These are phyloP conservation scores for Euura saliciscinereae DNA, from an alignment of 1,140 invertebrate genomes.

Conservation along the genomic window DNA sequence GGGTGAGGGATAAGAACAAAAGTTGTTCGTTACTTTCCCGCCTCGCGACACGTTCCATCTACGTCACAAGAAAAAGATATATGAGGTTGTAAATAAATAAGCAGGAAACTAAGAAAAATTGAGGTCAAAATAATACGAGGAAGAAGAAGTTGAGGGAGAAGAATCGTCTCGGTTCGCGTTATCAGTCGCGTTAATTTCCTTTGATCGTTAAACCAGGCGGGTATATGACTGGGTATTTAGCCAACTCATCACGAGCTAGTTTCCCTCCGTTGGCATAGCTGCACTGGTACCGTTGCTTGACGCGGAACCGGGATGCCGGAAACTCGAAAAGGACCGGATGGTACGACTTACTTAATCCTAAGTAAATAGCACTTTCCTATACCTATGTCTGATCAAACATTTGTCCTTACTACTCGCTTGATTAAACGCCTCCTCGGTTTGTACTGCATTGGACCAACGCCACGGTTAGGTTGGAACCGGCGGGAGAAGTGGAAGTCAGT, in stretches of 20 bases:
- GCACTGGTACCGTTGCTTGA: no score
- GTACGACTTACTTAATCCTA: slow-evolving; percentile 40
- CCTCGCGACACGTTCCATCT: no score
- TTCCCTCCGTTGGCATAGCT: not conserved
- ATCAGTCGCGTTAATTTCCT: no score
- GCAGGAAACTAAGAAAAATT: no score
- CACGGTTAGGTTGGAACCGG: not conserved
- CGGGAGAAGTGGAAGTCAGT: slow-evolving; percentile 10
- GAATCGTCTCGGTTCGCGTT: no score
- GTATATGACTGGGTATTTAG: slow-evolving; percentile 16
- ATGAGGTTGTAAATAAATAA: no score
- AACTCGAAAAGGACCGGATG: not conserved
- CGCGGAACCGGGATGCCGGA: not conserved
- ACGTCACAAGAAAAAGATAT: no score
- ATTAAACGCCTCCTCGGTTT: slow-evolving; percentile 46
- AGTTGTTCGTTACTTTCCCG: no score
- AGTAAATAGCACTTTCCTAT: slow-evolving; percentile 35
- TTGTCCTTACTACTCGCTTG: slow-evolving; percentile 50
- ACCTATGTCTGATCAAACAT: slow-evolving; percentile 47
- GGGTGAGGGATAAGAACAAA: no score
- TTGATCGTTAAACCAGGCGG: not conserved
- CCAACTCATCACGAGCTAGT: slow-evolving; percentile 24
- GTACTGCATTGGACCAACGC: slow-evolving; percentile 25
- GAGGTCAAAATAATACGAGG: no score
- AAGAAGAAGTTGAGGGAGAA: no score